Evolutionary conservation across 2,888 invertebrate genomes (phyloP).

Genomic region (Salticus scenicus): DNA sequence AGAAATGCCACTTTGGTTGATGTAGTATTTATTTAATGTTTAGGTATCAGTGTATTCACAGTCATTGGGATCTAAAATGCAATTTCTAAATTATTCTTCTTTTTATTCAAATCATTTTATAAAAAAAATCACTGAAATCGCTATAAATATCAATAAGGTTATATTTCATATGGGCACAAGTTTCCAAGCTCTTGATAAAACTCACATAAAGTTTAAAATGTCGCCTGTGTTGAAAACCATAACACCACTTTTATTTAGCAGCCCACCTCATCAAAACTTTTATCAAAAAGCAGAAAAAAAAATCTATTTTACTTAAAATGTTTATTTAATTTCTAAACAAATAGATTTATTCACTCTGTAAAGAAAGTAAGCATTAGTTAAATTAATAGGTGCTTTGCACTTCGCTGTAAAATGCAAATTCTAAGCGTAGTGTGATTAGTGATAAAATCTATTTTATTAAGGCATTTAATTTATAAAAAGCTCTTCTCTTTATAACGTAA

Average conservation of each 20-base stretch:
- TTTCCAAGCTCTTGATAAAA: neutral
- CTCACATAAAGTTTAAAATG: neutral
- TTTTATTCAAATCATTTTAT: too few species aligned
- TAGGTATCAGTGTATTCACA: neutral
- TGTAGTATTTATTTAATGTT: neutral
- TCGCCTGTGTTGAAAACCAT: neutral
- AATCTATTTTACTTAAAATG: neutral
- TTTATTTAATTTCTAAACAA: neutral
- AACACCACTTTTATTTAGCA: neutral
- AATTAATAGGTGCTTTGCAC: neutral
- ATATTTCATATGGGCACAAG: constrained; percentile 6
- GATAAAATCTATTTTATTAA: constrained; percentile 50
- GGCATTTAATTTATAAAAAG: constrained; percentile 67
- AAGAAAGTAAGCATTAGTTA: neutral
- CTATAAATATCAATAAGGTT: neutral
- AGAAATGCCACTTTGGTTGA: too few species aligned
- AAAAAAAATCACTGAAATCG: neutral
- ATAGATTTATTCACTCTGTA: neutral
- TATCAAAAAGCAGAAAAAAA: neutral
- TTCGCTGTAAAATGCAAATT: neutral
- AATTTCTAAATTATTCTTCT: neutral
- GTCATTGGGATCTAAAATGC: neutral
- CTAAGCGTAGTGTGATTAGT: neutral
- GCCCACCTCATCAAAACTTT: neutral
- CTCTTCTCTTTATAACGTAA: constrained; percentile 39